These are phyloP conservation scores for Onychomys leucogaster DNA, from an alignment of 2,797 vertebrate species.

Conservation along the genomic window DNA sequence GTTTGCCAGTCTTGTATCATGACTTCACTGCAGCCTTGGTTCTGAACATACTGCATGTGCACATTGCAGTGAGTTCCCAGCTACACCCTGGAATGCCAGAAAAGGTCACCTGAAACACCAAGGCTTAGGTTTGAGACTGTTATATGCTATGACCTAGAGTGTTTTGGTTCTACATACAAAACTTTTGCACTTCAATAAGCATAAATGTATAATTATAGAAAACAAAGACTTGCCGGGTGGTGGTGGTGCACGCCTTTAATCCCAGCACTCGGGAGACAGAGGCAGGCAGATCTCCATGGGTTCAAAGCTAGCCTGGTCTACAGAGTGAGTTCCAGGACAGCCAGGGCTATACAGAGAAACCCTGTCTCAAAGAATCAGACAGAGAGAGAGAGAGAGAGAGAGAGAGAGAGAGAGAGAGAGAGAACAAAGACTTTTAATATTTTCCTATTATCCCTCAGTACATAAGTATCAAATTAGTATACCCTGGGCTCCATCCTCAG, in stretches of 20 bases:
- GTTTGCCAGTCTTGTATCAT: fast-evolving
- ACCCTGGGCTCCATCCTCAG: no score
- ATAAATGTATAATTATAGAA: not conserved
- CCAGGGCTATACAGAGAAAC: no score
- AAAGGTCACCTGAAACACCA: not conserved
- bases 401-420: no score
- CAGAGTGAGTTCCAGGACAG: no score
- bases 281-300: no score
- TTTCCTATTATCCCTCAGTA: not conserved
- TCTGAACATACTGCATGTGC: not conserved
- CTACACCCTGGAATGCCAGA: no score
- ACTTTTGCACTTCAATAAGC: not conserved
- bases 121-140: not conserved
- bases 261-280: no score
- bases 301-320: no score
- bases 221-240: not conserved
- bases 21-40: not conserved
- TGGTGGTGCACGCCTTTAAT: no score
- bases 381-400: no score
- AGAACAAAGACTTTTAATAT: not conserved
- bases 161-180: not conserved
- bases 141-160: not conserved
- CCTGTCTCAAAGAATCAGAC: no score
- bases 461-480: not conserved
- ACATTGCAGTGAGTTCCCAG: no score